Percentiles rank a stretch among this genome's conserved stretches.
phyloP scores from a whole-genome alignment of 2,888 invertebrate genomes.

The Plebejus anna region DNA sequence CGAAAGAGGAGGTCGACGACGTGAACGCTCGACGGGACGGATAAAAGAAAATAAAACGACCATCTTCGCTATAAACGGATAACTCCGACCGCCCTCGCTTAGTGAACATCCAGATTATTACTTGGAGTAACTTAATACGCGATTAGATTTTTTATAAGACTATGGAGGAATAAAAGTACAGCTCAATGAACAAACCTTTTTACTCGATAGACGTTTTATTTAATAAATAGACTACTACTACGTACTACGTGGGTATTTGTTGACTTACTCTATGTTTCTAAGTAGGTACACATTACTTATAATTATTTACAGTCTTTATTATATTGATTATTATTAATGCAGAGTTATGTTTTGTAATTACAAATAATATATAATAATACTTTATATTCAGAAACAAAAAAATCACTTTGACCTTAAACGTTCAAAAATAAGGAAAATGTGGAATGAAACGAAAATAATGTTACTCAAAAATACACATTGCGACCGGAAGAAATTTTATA shows the following conservation, averaged over 20 bases:
- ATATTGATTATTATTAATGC: no score
- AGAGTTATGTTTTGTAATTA: no score
- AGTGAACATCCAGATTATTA: constrained; percentile 55
- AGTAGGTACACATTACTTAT: background rate
- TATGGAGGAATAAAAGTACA: constrained; percentile 25
- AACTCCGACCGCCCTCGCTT: constrained; percentile 65
- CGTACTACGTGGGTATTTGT: background rate
- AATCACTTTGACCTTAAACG: no score
- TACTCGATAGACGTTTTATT: constrained; percentile 16
- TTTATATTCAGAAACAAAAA: no score
- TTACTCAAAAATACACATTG: background rate
- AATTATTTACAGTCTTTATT: no score
- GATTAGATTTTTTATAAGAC: constrained; percentile 38
- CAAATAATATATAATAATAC: no score
- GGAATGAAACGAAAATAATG: background rate
- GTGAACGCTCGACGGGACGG: constrained; percentile 61
- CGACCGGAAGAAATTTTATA: constrained; percentile 7
- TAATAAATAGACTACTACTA: background rate
- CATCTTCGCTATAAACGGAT: constrained; percentile 71
- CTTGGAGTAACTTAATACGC: constrained; percentile 42
- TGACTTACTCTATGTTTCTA: background rate
- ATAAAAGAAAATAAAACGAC: constrained; percentile 73
- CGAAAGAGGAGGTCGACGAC: constrained; percentile 58
- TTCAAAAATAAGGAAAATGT: background rate
- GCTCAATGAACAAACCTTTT: constrained; percentile 2